Conservation (phyloP, 2,888 invertebrate genomes). For the Eudemis profundana region DNA sequence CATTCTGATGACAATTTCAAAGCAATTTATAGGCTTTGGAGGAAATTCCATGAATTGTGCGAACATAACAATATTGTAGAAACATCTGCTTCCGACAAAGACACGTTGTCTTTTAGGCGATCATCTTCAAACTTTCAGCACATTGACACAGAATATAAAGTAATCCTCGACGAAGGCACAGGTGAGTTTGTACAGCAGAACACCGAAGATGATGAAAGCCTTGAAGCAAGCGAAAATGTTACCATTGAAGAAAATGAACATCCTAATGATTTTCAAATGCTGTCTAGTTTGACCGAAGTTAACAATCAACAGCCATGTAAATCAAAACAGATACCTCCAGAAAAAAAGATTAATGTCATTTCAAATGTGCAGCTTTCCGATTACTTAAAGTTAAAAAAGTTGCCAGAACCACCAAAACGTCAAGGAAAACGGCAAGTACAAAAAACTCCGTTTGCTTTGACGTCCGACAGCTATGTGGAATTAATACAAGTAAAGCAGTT, state of each 20-base stretch:
- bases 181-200: conserved; percentile 1
- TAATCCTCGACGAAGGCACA: conserved; percentile 3
- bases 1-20: conserved; percentile 1
- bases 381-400: too few species aligned
- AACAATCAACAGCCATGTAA: not conserved
- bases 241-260: not conserved
- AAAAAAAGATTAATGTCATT: too few species aligned
- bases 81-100: not conserved
- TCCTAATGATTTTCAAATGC: not conserved
- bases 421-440: too few species aligned
- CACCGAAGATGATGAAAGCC: not conserved
- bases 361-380: too few species aligned
- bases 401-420: too few species aligned
- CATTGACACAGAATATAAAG: not conserved
- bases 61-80: not conserved
- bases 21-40: conserved; percentile 10
- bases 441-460: too few species aligned
- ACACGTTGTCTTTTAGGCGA: too few species aligned
- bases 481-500: too few species aligned
- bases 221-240: not conserved
- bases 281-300: not conserved
- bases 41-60: not conserved
- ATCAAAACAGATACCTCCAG: too few species aligned
- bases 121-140: not conserved
- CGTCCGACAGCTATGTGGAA: too few species aligned